Evolutionary conservation across 1,140 invertebrate genomes (phyloP).

Genomic region (Holcopasites calliopsidis): DNA sequence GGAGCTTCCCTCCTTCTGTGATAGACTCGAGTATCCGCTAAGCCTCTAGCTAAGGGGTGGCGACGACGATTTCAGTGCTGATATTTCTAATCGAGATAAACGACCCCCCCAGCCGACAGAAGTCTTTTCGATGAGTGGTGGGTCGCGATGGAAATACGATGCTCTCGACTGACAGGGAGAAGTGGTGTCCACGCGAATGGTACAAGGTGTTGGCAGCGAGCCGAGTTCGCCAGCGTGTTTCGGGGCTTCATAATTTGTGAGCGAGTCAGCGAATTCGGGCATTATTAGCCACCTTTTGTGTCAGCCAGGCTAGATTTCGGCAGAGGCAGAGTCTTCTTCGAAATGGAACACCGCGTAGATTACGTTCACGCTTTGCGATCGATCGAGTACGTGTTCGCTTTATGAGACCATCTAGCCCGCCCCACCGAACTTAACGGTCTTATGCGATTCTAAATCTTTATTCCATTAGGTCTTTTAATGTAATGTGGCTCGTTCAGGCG

Average conservation of each 20-base stretch:
- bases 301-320: not conserved
- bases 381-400: not conserved
- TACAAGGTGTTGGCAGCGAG: conserved; percentile 23
- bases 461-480: too few species aligned
- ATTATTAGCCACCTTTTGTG: conserved; percentile 11
- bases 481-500: too few species aligned
- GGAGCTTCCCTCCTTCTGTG: not conserved
- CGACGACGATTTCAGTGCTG: too few species aligned
- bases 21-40: not conserved
- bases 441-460: too few species aligned
- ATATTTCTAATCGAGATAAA: too few species aligned
- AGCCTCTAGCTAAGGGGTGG: too few species aligned
- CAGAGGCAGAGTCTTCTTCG: not conserved
- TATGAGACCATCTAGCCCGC: not conserved
- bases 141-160: conserved; percentile 8
- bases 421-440: not conserved
- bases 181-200: not conserved
- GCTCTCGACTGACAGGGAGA: not conserved
- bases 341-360: not conserved
- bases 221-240: conserved; percentile 18
- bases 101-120: too few species aligned
- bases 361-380: not conserved
- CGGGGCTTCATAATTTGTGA: conserved; percentile 24
- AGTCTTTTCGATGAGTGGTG: too few species aligned
- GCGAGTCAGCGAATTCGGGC: conserved; percentile 28